Evolutionary conservation across 2,113 vertebrate genomes (phyloP), one percentile per base, ranked within the genome.

Genomic region (Nipponia nippon): DNA sequence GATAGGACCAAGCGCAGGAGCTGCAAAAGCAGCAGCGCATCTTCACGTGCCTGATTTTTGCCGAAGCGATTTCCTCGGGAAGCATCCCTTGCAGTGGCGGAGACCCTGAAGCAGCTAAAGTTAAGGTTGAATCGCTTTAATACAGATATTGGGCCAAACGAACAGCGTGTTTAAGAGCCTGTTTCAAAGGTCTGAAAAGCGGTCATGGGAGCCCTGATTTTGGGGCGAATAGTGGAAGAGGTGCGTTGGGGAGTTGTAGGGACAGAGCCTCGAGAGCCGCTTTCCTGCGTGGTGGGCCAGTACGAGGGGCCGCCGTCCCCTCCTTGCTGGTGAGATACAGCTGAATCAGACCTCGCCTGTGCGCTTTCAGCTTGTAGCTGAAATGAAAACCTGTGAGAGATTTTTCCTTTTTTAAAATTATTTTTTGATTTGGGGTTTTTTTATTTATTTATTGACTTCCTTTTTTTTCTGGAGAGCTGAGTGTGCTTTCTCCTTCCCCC

Each of bases 61-160:
- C 72, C 0, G 0, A 52, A 7, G 49, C 0, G 0, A 9, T 77
- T 67, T 77, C 69, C 65, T 14, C 13, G 16, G 56, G 55, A 69
- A 47, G 16, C 32, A 1, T n/a, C 66, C 69, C 40, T 19, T 38
- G 38, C n/a, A 29, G 36, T 11, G 55, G 15, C 2, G 2, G 70
- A 81, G 27, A 42, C 62, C 16, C 40, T 22, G 38, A 16, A 47
- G 72, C 36, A 61, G 49, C 29, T 61, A 1, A 32, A 13, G 21
- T 44, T 36, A 18, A 44, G 59, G n/a, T 34, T 14, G 6, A 19
- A 13, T 53, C 19, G 29, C 20, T 38, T 32, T 40, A 16, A 15
- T 50, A 6, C 0, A 49, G 67, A 1, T 15, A 8, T 1, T 1
- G 14, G 67, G 59, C 73, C 58, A 46, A 44, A 15, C 3, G 25